These are phyloP conservation scores for Acanthaster planci DNA, from an alignment of 35 echinoderm and acorn worm species.

Conservation along the genomic window DNA sequence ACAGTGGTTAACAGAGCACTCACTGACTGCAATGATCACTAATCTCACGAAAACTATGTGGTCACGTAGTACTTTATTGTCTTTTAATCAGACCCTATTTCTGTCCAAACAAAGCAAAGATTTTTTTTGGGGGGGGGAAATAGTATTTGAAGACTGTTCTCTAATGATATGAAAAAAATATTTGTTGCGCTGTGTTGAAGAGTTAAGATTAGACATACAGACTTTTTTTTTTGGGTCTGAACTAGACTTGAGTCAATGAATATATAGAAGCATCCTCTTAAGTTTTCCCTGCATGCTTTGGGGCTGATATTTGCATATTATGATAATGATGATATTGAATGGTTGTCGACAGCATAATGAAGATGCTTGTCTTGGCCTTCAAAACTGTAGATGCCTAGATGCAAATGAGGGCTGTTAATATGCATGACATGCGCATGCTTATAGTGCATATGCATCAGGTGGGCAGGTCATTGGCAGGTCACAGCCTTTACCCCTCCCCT, in stretches of 20 bases:
- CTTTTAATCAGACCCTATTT: too few relatives aligned
- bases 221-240: background rate
- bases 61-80: too few relatives aligned
- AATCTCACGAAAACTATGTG: too few relatives aligned
- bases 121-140: too few relatives aligned
- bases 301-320: background rate
- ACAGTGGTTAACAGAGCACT: too few relatives aligned
- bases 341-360: background rate
- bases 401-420: background rate
- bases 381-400: background rate
- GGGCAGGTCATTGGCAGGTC: constrained; percentile 20
- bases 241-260: background rate
- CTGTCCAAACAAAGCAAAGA: too few relatives aligned
- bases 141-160: too few relatives aligned
- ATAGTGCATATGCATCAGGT: constrained; percentile 19
- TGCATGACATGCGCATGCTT: constrained; percentile 28
- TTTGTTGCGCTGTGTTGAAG: too few relatives aligned
- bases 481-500: background rate
- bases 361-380: background rate
- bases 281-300: background rate
- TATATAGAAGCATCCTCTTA: background rate
- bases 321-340: background rate
- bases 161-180: too few relatives aligned
- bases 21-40: too few relatives aligned
- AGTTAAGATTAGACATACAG: too few relatives aligned